Percentiles rank a stretch among this genome's conserved stretches.
Conservation (phyloP, 2,113 vertebrate genomes). For the Sebastes schlegelii region DNA sequence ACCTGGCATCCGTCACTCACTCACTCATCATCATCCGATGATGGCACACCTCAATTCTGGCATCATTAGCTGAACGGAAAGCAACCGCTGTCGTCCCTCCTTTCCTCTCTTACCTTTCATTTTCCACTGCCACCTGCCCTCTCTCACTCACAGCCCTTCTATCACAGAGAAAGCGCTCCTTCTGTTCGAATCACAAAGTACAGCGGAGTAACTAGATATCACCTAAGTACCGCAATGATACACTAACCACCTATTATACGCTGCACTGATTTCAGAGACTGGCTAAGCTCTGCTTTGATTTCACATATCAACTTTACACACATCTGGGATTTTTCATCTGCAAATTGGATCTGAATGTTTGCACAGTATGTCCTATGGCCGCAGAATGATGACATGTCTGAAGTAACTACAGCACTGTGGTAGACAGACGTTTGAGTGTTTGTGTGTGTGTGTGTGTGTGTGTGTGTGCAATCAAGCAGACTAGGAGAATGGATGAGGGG, state of each 20-base stretch:
- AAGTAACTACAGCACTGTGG: not conserved
- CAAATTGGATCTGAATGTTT: constrained; percentile 26
- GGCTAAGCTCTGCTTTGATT: not conserved
- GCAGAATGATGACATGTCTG: not conserved
- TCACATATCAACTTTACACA: constrained; percentile 31
- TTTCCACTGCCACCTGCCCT: constrained; percentile 35
- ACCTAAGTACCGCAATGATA: not conserved
- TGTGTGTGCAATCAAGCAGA: not conserved
- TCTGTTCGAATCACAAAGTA: no score
- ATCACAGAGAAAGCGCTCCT: not conserved
- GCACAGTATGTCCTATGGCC: constrained; percentile 16
- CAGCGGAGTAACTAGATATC: constrained; percentile 32
- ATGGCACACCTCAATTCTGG: no score
- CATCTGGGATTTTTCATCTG: constrained; percentile 2
- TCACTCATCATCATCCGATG: no score
- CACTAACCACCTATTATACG: constrained; percentile 26
- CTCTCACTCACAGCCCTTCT: constrained; percentile 19
- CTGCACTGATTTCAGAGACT: not conserved
- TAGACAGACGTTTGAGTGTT: not conserved
- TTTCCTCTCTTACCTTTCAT: constrained; percentile 20
- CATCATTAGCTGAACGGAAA: not conserved
- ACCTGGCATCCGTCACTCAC: no score
- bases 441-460: no score
- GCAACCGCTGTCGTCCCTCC: constrained; percentile 12
- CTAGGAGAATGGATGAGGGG: not conserved